Conservation (phyloP, 2,113 vertebrate genomes). For the Malurus cyaneus region DNA sequence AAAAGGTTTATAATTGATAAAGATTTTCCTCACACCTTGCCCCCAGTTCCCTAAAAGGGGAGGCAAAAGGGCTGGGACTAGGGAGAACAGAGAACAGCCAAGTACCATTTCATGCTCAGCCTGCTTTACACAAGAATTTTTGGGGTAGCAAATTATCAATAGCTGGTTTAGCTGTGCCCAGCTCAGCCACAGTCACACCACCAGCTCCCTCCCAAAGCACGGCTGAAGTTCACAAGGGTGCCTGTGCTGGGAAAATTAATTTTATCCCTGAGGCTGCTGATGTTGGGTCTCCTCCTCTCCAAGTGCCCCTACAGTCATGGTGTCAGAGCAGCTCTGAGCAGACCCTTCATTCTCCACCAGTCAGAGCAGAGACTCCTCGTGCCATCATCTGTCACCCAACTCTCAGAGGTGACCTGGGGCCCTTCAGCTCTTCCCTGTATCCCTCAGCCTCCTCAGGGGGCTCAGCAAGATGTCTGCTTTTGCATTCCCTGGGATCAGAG, state of each 20-base stretch:
- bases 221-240: not conserved
- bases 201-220: not conserved
- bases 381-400: not conserved
- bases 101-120: not conserved
- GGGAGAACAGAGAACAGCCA: not conserved
- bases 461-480: not conserved
- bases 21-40: not conserved
- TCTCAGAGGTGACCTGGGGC: not conserved
- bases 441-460: not conserved
- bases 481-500: accelerated
- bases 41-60: not conserved
- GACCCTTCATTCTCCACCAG: not conserved
- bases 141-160: not conserved
- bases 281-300: not conserved
- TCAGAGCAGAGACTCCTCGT: not conserved
- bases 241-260: not conserved
- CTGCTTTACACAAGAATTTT: not conserved
- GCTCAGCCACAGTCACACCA: accelerated
- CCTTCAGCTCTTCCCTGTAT: not conserved
- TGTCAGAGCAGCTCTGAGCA: not conserved
- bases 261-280: not conserved
- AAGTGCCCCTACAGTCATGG: not conserved
- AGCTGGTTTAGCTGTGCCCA: not conserved
- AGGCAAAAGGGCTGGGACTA: not conserved
- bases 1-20: not conserved